Evolutionary conservation across 35 echinoderm and acorn worm species (phyloP).

Genomic region (Diadema setosum): DNA sequence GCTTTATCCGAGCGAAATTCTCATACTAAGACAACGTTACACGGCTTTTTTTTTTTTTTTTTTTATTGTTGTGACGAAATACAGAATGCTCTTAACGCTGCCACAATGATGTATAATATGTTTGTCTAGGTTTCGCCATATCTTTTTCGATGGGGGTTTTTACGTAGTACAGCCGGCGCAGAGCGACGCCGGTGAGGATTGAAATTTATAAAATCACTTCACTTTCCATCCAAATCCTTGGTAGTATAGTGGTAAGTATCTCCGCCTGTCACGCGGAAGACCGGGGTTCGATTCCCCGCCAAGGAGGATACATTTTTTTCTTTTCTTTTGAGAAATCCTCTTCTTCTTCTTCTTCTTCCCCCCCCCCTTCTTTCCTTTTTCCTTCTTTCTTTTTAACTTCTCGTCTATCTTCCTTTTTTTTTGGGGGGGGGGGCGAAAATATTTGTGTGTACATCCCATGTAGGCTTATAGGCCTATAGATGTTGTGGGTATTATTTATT

Average conservation of each 20-base stretch:
- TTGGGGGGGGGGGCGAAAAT: no score
- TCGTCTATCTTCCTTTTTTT: no score
- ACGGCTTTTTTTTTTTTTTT: not conserved
- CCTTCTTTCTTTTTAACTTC: no score
- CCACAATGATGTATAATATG: not conserved
- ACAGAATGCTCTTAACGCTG: not conserved
- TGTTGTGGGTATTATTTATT: no score
- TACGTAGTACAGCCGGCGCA: not conserved
- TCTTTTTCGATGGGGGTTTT: not conserved
- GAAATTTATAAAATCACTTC: not conserved
- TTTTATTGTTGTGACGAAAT: not conserved
- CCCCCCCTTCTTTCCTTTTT: not conserved
- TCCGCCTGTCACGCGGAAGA: constrained; percentile 98
- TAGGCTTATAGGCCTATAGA: no score
- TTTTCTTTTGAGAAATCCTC: not conserved
- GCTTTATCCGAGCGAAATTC: no score
- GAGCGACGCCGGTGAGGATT: no score
- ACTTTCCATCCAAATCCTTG: constrained; percentile 17
- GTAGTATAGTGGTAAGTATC: constrained; percentile 99
- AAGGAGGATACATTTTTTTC: constrained; percentile 50
- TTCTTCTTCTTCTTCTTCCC: not conserved
- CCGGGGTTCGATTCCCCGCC: constrained; percentile 99
- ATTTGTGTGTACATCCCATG: no score
- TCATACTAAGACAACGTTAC: no score
- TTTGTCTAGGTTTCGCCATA: not conserved